Evolutionary conservation across 37 sponge, comb jelly and placozoan genomes (phyloP).

Genomic region (Oopsacas minuta): DNA sequence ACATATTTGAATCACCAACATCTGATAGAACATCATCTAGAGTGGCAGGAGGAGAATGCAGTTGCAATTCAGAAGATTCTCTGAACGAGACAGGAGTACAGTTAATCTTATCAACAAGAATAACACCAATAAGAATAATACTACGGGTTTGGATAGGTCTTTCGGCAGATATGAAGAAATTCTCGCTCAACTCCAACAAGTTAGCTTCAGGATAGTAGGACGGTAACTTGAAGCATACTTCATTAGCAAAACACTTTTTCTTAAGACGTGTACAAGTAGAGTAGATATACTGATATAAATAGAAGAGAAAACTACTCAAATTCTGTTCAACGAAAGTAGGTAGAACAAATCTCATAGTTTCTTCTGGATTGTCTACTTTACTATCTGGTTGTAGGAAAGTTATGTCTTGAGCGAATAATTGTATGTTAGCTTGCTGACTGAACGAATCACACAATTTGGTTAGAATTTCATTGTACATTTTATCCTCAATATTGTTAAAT

Average conservation of each 20-base stretch:
- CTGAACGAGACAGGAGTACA: background rate
- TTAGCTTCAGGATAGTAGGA: background rate
- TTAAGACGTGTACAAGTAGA: background rate
- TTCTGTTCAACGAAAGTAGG: background rate
- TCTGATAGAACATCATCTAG: background rate
- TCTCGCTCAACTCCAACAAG: background rate
- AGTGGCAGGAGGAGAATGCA: background rate
- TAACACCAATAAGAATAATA: background rate
- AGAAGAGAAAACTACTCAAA: background rate
- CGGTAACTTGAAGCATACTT: background rate
- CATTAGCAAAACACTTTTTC: constrained; percentile 2
- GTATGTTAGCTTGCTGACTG: background rate
- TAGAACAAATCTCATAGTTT: background rate
- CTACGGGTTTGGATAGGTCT: constrained; percentile 1
- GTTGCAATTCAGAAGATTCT: background rate
- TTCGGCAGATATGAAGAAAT: background rate
- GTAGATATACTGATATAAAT: background rate
- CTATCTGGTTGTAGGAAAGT: background rate
- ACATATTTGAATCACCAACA: background rate
- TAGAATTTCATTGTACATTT: constrained; percentile 4
- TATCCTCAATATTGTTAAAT: constrained; percentile 13
- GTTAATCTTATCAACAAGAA: background rate
- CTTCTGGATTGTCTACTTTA: background rate
- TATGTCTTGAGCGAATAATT: constrained; percentile 12
- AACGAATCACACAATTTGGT: background rate